Evolutionary conservation across 2,888 invertebrate genomes (phyloP).

Genomic region (Scrobipalpa costella): DNA sequence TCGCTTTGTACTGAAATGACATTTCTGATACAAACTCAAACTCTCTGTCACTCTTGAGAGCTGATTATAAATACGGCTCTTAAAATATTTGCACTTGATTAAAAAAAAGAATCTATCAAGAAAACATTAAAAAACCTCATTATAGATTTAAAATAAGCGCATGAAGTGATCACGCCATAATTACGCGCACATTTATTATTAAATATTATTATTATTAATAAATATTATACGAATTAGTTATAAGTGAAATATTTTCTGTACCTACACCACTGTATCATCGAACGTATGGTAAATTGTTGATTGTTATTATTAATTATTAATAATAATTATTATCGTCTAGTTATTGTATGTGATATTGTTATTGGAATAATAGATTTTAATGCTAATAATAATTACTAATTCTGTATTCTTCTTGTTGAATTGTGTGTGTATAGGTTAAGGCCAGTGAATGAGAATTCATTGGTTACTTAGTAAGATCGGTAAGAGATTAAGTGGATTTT

Average conservation of each 20-base stretch:
- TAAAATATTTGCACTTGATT: background rate
- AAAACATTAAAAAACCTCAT: background rate
- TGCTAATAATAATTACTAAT: conserved; percentile 60
- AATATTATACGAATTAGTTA: conserved; percentile 67
- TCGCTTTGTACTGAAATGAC: no score
- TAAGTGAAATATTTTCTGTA: conserved; percentile 56
- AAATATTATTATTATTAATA: conserved; percentile 35
- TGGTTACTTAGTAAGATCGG: conserved; percentile 52
- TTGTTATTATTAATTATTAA: conserved; percentile 63
- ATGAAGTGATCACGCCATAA: conserved; percentile 59
- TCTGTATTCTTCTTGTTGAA: conserved; percentile 76
- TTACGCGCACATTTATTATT: conserved; percentile 35
- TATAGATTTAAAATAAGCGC: background rate
- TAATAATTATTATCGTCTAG: conserved; percentile 68
- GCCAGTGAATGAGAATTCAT: conserved; percentile 38
- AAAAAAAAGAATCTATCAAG: background rate
- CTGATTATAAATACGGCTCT: no score
- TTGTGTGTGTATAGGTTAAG: conserved; percentile 58
- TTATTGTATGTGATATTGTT: conserved; percentile 79
- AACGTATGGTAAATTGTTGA: conserved; percentile 70
- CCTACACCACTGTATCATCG: conserved; percentile 72
- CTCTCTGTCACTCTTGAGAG: no score
- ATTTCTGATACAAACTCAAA: no score
- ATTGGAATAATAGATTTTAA: conserved; percentile 76
- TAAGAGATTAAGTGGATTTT: conserved; percentile 40